Evolutionary conservation across 2,888 invertebrate species (phyloP).

Genomic region (Apamea epomidion): DNA sequence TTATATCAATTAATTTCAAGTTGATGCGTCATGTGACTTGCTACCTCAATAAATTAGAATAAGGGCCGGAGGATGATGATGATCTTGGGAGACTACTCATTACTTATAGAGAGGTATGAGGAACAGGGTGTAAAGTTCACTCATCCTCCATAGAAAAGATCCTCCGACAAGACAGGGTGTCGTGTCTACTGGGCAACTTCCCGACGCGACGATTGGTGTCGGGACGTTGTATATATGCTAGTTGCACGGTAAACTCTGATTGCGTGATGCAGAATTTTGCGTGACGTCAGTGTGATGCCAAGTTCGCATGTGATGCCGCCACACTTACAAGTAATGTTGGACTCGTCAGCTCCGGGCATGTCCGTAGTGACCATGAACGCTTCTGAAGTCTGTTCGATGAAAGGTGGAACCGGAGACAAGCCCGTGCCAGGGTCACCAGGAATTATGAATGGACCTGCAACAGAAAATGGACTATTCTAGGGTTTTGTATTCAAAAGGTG

Average conservation of each 20-base stretch:
- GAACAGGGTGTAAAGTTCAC: too few species aligned
- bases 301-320: not conserved
- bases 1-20: not conserved
- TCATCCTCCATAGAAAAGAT: too few species aligned
- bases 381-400: conserved; percentile 81
- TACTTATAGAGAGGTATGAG: conserved; percentile 65
- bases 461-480: not conserved
- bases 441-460: conserved; percentile 84
- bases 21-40: not conserved
- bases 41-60: not conserved
- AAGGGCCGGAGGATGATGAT: too few species aligned
- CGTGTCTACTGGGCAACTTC: too few species aligned
- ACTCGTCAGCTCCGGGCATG: conserved; percentile 17
- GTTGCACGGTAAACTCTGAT: not conserved
- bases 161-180: too few species aligned
- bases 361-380: conserved; percentile 68
- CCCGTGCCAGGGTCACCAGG: conserved; percentile 85
- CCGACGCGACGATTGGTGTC: too few species aligned
- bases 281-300: not conserved
- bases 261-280: not conserved
- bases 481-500: not conserved
- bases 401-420: conserved; percentile 81
- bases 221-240: not conserved
- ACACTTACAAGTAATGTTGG: conserved; percentile 82
- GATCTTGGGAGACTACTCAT: not conserved